Evolutionary conservation across 2,113 vertebrate genomes (phyloP).

Genomic region (Syngnathus floridae): DNA sequence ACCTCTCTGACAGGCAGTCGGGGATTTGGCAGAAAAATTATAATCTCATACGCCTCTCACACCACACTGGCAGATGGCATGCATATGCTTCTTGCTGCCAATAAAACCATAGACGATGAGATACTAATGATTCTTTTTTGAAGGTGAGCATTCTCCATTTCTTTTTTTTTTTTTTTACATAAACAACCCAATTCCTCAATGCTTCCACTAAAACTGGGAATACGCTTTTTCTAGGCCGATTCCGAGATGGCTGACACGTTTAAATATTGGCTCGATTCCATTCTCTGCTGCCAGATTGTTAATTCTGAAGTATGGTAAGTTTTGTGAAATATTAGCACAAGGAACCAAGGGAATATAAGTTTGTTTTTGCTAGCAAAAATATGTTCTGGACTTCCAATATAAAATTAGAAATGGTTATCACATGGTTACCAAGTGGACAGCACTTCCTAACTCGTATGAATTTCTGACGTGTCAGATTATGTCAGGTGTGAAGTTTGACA

Average conservation of each 20-base stretch:
- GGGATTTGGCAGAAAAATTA: conserved; percentile 63
- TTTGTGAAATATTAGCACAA: neutral
- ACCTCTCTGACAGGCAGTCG: conserved; percentile 60
- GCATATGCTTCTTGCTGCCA: conserved; percentile 39
- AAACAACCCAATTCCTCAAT: conserved; percentile 12
- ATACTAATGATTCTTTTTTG: conserved; percentile 32
- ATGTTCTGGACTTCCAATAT: neutral
- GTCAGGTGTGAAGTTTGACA: neutral
- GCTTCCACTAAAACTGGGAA: conserved; percentile 5
- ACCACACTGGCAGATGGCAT: conserved; percentile 55
- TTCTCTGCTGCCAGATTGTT: neutral
- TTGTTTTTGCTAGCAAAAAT: neutral
- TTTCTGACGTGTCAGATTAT: neutral
- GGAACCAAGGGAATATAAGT: neutral
- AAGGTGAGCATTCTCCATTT: conserved; percentile 24
- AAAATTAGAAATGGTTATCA: neutral
- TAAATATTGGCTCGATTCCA: neutral
- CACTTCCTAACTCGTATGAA: neutral
- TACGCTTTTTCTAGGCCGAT: neutral
- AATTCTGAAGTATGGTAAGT: neutral
- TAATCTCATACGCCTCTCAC: conserved; percentile 59
- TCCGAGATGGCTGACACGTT: neutral
- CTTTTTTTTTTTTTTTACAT: conserved; percentile 26
- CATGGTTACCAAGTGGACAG: neutral
- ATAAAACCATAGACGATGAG: conserved; percentile 36